phyloP scores from a whole-genome alignment of 2,888 invertebrate genomes.

The Morpho achilles region DNA sequence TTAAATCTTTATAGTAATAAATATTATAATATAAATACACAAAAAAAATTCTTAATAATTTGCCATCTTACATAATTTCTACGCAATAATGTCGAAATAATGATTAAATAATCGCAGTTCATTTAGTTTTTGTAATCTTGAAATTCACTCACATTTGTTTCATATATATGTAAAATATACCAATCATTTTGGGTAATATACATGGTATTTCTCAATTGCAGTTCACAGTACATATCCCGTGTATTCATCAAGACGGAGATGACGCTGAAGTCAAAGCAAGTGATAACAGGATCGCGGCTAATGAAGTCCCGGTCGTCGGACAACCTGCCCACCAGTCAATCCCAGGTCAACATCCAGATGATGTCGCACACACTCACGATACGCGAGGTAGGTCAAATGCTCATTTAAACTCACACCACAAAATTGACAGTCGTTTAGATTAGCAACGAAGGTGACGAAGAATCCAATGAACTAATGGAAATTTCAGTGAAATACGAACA shows the following conservation, averaged over 20 bases:
- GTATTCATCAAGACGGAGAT: conserved; percentile 97
- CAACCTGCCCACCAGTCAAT: conserved; percentile 94
- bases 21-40: too few species aligned
- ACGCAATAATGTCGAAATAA: too few species aligned
- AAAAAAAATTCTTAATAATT: too few species aligned
- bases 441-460: conserved; percentile 1
- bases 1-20: too few species aligned
- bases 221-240: conserved; percentile 95
- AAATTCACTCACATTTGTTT: too few species aligned
- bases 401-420: background rate
- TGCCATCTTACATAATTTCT: too few species aligned
- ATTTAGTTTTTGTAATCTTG: too few species aligned
- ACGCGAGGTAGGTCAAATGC: conserved; percentile 87
- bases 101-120: too few species aligned
- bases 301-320: conserved; percentile 92
- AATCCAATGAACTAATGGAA: background rate
- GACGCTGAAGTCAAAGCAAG: conserved; percentile 92
- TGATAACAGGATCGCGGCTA: conserved; percentile 87
- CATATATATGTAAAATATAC: too few species aligned
- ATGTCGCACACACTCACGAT: conserved; percentile 96
- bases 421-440: background rate
- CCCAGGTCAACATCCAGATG: conserved; percentile 96
- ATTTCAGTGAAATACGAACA: background rate
- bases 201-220: conserved; percentile 41
- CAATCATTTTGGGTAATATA: too few species aligned